A percentile compares a stretch with the other conserved stretches of the same genome.
Evolutionary conservation across 2,113 vertebrate species (phyloP).

Genomic region (Galbula dea): DNA sequence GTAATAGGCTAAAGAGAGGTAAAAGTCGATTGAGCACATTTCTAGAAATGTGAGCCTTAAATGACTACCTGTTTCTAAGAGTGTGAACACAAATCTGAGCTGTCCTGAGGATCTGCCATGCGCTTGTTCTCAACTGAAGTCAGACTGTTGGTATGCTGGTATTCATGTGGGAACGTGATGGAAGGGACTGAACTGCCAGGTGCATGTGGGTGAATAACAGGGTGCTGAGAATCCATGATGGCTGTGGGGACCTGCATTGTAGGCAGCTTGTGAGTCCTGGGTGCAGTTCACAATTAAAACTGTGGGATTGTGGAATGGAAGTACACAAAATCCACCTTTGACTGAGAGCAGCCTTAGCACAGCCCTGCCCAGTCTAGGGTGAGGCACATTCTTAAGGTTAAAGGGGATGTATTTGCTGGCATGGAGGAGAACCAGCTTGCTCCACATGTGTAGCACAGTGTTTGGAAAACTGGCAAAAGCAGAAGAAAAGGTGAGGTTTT

Average conservation of each 20-base stretch:
- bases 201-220: background rate
- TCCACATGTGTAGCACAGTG: rapidly evolving
- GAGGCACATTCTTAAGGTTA: background rate
- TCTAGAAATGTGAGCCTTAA: background rate
- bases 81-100: background rate
- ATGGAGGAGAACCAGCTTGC: background rate
- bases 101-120: background rate
- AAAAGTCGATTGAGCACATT: background rate
- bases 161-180: rapidly evolving
- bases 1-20: background rate
- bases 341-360: background rate
- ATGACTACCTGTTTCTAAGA: background rate
- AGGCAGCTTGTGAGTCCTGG: background rate
- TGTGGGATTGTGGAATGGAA: rapidly evolving
- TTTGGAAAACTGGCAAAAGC: background rate
- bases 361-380: background rate
- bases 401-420: background rate
- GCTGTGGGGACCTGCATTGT: background rate
- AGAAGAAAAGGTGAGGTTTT: background rate
- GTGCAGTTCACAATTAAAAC: background rate
- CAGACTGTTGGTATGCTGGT: rapidly evolving
- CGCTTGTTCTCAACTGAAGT: background rate
- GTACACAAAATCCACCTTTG: background rate
- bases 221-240: background rate
- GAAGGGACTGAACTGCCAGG: background rate